phyloP scores from a whole-genome alignment of 2,888 invertebrate species.

The Chouioia cunea region DNA sequence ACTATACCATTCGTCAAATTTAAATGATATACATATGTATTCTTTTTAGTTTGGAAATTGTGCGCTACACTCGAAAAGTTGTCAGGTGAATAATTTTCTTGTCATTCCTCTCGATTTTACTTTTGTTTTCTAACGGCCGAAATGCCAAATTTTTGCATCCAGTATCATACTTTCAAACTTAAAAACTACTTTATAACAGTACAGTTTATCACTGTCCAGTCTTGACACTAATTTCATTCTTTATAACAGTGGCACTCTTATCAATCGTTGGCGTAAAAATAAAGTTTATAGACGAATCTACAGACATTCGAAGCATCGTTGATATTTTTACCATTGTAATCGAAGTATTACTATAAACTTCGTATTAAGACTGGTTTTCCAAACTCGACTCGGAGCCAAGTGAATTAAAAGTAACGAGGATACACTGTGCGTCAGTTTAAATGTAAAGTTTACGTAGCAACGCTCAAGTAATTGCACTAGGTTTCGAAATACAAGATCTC shows the following conservation, averaged over 20 bases:
- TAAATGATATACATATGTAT: constrained; percentile 13
- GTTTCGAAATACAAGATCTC: constrained; percentile 40
- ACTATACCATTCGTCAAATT: constrained; percentile 21
- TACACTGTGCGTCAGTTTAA: constrained; percentile 8
- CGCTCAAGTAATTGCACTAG: constrained; percentile 30
- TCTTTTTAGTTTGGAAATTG: not conserved
- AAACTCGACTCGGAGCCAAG: constrained; percentile 20
- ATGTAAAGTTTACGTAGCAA: constrained; percentile 7
- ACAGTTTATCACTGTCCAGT: constrained; percentile 31
- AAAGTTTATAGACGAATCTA: not conserved
- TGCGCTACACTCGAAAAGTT: too few species aligned
- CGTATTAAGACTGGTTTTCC: not conserved
- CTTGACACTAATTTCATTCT: constrained; percentile 19
- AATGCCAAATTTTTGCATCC: constrained; percentile 17
- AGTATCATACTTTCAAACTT: constrained; percentile 16
- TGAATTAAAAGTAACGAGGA: constrained; percentile 18
- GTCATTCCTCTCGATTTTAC: too few species aligned
- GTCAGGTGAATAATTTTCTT: too few species aligned
- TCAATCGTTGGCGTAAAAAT: too few species aligned
- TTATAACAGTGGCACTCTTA: not conserved
- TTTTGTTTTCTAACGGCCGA: too few species aligned
- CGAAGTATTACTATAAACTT: not conserved
- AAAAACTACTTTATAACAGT: constrained; percentile 23
- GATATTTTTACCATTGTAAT: constrained; percentile 10
- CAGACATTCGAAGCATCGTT: not conserved